Evolutionary conservation across 2,888 invertebrate species (phyloP), one percentile per base, ranked within the genome.

Genomic region (Leucoma salicis): DNA sequence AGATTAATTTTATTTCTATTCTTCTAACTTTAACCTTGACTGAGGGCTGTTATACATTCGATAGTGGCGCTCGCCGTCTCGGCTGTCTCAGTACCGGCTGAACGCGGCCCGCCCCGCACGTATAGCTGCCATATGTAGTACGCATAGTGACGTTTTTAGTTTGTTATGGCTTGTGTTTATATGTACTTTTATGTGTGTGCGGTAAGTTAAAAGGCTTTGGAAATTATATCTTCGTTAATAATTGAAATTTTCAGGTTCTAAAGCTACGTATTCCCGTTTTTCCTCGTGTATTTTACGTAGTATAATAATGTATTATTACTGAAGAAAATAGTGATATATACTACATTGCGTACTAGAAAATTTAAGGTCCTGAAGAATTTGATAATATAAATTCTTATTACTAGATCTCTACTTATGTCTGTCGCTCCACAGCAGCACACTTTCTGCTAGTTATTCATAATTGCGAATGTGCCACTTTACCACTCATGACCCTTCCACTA

Each of bases 51-150:
- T 45, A 33, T 33, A 42, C 31, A 37, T 45, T 36, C 39, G 39
- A 45, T 45, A 45, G 44, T 40, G 33, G 32, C 35, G 33, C 24
- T 21, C 14, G 28, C 29, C 35, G 31, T 36, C 28, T 39, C 13
- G 18, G 10, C 31, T 43, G n/a, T 25, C 32, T 36, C 44, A 45
- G 44, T 45, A 27, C 36, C 44, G 44, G 44, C 32, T 33, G 44
- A 45, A 28, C 44, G 44, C 39, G 44, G 39, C 21, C 28, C 39
- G 39, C 21, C 39, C 33, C 44, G 44, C 44, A 45, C 44, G 44
- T 45, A 13, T 15, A 28, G 35, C 28, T 33, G 39, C 28, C 44
- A 29, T 28, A 40, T 40, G 39, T 40, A 24, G 32, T 32, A 31
- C 21, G 28, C 36, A 36, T 33, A 40, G 39, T 45, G 39, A 45